These are phyloP conservation scores for Fukomys damarensis DNA, from an alignment of 2,113 vertebrate species.

Conservation along the genomic window DNA sequence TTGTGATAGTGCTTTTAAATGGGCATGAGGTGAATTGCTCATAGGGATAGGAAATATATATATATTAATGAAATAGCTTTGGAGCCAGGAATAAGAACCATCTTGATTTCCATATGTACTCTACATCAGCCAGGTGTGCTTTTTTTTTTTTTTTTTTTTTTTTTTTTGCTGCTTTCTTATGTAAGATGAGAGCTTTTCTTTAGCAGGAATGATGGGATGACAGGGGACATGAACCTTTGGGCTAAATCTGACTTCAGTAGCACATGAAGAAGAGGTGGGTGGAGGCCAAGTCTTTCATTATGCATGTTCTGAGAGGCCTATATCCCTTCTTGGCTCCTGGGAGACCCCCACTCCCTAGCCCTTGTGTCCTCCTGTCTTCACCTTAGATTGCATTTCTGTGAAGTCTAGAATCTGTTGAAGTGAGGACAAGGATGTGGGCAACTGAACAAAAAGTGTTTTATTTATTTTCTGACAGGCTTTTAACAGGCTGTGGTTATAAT, in stretches of 20 bases:
- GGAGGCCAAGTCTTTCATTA: neutral
- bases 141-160: neutral
- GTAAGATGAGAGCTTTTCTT: neutral
- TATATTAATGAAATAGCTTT: neutral
- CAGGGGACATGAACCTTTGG: neutral
- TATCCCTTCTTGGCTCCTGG: accelerated
- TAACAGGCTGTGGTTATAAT: slow-evolving; percentile 61
- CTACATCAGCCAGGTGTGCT: neutral
- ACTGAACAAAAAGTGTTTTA: slow-evolving; percentile 62
- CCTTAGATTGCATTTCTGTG: slow-evolving; percentile 49
- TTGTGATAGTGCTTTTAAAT: slow-evolving; percentile 39
- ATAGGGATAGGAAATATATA: neutral
- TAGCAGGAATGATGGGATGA: neutral
- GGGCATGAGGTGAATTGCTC: neutral
- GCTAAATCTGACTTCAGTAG: neutral
- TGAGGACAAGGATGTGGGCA: slow-evolving; percentile 58
- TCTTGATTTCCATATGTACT: neutral
- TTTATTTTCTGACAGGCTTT: slow-evolving; percentile 73
- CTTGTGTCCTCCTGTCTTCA: neutral
- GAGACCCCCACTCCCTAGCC: neutral
- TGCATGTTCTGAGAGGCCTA: neutral
- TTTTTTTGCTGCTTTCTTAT: neutral
- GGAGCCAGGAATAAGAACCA: neutral
- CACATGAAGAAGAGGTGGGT: neutral
- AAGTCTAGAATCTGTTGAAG: slow-evolving; percentile 22